Base-by-base conservation (phyloP, 2,888 invertebrate species). In the Harmothoe impar region DNA sequence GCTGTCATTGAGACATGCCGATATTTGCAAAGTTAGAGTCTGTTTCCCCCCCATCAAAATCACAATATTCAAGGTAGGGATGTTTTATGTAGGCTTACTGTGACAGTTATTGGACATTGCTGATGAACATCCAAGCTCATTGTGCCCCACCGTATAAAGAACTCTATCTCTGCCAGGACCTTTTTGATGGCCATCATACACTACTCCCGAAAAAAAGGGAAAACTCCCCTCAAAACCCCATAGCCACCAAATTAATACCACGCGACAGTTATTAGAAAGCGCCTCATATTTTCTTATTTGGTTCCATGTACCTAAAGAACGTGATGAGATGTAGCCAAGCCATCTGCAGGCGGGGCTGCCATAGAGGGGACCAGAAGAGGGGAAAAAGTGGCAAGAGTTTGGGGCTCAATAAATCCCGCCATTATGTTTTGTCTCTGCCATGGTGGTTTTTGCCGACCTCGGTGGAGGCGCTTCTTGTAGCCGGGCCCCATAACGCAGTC, bases 401-500 rank as follows among this genome's bases (percentile, higher is more conserved):
- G 0, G 51, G 43, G 56, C 56, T 20, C 56, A 86, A 86, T 86
- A 86, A 86, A 86, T 25, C 86, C 33, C 3, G 54, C 31, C 31
- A 31, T 25, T 54, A 54, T 86, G 84, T 54, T 86, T 86, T 86
- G 86, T 86, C 56, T 86, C 54, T 54, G 52, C 12, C 23, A 43
- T 54, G 52, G 7, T n/a, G 25, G 86, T 86, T 84, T 72, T 51
- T 51, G 84, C 43, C 84, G 51, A 84, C 84, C 84, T 84, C 43
- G 29, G 43, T 84, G 43, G 51, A 84, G 29, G 35, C 25, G 84
- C 33, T 43, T 84, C 43, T 29, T 84, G 35, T 84, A 43, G 84
- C 51, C 35, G 29, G 43, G 35, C 54, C 54, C 86, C 86, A 86
- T 86, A 86, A 86, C 33, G 86, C 54, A n/a, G 86, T 86, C 86